phyloP scores from a whole-genome alignment of 2,113 vertebrate species.

The Eurystomus gularis region DNA sequence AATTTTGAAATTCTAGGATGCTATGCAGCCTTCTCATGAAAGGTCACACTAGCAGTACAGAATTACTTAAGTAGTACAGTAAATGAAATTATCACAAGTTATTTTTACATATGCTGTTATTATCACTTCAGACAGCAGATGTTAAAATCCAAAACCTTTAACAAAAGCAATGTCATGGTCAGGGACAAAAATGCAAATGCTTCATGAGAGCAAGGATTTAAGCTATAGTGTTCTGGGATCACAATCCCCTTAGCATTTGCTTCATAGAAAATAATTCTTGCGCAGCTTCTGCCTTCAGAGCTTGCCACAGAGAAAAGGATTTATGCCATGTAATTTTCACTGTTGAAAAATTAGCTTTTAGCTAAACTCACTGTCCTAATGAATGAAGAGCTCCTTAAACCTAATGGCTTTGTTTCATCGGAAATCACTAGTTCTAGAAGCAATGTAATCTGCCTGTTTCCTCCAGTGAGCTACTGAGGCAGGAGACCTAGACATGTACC shows the following conservation, averaged over 20 bases:
- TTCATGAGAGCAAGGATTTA: neutral
- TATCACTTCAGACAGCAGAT: neutral
- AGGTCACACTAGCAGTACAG: neutral
- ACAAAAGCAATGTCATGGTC: neutral
- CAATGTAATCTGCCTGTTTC: neutral
- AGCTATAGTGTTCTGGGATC: neutral
- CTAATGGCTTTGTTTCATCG: neutral
- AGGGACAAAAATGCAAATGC: neutral
- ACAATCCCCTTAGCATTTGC: neutral
- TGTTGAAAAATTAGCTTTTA: neutral
- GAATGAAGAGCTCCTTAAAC: neutral
- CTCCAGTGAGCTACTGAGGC: accelerated
- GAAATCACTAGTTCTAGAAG: neutral
- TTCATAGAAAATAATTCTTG: neutral
- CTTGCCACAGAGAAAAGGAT: neutral
- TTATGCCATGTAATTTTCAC: neutral
- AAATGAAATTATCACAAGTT: neutral
- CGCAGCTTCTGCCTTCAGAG: neutral
- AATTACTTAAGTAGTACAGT: neutral
- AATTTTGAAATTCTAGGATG: neutral
- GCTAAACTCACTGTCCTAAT: neutral
- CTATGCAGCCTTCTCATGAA: neutral
- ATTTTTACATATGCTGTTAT: neutral
- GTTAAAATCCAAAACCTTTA: neutral
- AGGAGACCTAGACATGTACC: accelerated